These are phyloP conservation scores for Strix uralensis DNA, from an alignment of 2,113 vertebrate species.

Conservation along the genomic window DNA sequence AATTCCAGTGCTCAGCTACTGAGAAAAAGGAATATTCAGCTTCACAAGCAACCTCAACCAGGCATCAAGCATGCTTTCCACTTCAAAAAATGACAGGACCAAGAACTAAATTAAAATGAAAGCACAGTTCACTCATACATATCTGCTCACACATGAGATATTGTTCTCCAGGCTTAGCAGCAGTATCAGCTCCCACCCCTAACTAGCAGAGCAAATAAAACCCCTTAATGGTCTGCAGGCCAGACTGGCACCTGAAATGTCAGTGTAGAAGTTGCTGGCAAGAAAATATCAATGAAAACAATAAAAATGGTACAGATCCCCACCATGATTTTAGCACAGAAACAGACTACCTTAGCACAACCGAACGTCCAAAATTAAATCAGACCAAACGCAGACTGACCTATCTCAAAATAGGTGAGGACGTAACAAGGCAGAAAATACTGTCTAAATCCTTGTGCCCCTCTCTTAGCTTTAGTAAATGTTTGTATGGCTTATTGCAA, in stretches of 20 bases:
- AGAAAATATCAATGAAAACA: neutral
- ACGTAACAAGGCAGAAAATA: neutral
- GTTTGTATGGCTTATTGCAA: neutral
- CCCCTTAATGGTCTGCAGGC: neutral
- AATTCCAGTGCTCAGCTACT: neutral
- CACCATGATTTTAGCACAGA: neutral
- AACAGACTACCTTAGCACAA: neutral
- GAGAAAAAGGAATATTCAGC: neutral
- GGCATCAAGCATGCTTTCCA: neutral
- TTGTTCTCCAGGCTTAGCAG: neutral
- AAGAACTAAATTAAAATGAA: neutral
- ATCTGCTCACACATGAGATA: neutral
- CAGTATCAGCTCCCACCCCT: neutral
- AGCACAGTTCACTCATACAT: accelerated
- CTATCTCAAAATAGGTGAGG: neutral
- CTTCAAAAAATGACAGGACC: neutral
- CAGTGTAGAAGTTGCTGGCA: neutral
- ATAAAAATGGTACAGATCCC: neutral
- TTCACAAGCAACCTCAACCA: neutral
- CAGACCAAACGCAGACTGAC: neutral
- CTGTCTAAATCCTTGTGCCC: neutral
- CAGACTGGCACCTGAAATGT: neutral
- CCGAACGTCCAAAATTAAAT: neutral
- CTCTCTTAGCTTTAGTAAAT: neutral
- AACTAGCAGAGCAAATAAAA: neutral